These are phyloP conservation scores for Rafetus swinhoei DNA, from an alignment of 2,113 vertebrate species.

Conservation along the genomic window DNA sequence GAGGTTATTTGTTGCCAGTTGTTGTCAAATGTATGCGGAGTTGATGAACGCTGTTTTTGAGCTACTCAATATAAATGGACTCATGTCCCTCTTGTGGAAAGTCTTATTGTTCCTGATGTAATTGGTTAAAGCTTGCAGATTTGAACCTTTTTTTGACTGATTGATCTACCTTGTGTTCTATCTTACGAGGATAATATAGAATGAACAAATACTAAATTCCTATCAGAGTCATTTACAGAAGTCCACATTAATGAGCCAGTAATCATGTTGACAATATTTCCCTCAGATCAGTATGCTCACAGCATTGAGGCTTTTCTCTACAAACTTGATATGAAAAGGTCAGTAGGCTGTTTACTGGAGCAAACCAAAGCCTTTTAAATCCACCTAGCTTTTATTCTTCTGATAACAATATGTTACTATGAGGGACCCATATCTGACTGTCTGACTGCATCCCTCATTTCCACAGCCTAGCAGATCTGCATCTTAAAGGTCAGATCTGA, in stretches of 20 bases:
- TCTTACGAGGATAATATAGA: background rate
- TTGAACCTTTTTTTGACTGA: background rate
- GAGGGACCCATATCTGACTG: background rate
- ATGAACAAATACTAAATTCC: accelerated
- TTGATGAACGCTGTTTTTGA: background rate
- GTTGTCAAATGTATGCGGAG: background rate
- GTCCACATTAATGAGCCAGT: background rate
- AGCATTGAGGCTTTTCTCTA: background rate
- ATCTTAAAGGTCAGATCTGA: accelerated
- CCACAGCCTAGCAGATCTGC: background rate
- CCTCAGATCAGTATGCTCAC: background rate
- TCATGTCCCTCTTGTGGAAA: background rate
- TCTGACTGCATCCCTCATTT: background rate
- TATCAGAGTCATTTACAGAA: background rate
- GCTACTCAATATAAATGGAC: background rate
- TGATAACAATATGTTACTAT: background rate
- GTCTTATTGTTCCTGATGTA: background rate
- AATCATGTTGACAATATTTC: background rate
- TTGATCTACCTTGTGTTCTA: background rate
- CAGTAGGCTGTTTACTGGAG: background rate
- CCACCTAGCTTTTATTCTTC: background rate
- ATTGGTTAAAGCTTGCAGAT: background rate
- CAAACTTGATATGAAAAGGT: background rate
- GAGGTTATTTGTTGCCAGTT: background rate
- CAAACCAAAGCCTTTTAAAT: background rate